Evolutionary conservation across 2,888 invertebrate genomes (phyloP).

Genomic region (Malacosoma neustria): DNA sequence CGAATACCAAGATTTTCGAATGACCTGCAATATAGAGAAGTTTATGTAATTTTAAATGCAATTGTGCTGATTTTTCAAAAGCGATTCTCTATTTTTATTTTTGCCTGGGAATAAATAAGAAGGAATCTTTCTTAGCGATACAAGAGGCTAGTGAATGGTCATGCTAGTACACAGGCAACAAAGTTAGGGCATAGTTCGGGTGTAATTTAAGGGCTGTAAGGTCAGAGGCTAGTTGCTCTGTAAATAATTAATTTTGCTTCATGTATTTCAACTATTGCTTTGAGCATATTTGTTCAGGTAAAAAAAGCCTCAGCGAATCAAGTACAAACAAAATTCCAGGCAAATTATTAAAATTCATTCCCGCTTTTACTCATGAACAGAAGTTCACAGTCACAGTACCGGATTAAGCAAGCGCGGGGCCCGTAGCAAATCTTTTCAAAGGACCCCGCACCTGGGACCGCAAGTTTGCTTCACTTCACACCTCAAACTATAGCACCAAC

Average conservation of each 20-base stretch:
- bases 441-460: too few relatives aligned
- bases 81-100: constrained; percentile 74
- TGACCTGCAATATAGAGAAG: constrained; percentile 75
- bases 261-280: too few relatives aligned
- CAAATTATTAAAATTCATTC: constrained; percentile 43
- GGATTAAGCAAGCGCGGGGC: too few relatives aligned
- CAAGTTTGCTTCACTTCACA: too few relatives aligned
- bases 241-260: constrained; percentile 37
- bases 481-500: too few relatives aligned
- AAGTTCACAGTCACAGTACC: constrained; percentile 40
- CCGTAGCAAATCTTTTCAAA: too few relatives aligned
- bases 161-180: constrained; percentile 70
- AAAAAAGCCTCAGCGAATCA: too few relatives aligned
- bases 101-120: constrained; percentile 67
- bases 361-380: constrained; percentile 35
- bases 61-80: constrained; percentile 75
- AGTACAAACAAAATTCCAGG: constrained; percentile 57
- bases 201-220: constrained; percentile 65
- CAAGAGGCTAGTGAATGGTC: constrained; percentile 78
- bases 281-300: too few relatives aligned
- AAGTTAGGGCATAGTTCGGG: constrained; percentile 73
- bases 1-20: constrained; percentile 79
- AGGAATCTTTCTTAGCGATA: constrained; percentile 85
- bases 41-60: background rate
- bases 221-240: constrained; percentile 65